Base-by-base conservation (phyloP, 92 coral and sea anemone genomes). In the Galaxea fascicularis region DNA sequence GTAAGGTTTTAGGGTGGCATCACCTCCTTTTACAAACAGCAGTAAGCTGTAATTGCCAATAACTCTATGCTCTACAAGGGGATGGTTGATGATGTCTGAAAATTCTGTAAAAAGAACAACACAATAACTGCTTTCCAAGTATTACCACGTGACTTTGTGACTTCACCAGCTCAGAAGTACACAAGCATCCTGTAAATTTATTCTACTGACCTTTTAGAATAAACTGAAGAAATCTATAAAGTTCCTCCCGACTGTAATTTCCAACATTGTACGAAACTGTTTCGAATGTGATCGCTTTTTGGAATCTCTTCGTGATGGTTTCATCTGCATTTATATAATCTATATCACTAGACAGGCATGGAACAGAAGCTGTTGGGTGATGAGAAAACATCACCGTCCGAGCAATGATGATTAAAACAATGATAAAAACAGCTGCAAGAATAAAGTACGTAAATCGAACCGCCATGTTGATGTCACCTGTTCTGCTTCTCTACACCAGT, bases 31-130 rank as follows among this genome's bases (percentile, higher is more conserved):
- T 63, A 95, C 71, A 13, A 89, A 85, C 51, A 94, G 72, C 49
- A 95, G 65, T 20, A 95, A 67, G 71, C 98, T 95, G 88, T 94
- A 92, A 41, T 88, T 77, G 59, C 76, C 91, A 65, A 95, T 90
- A 10, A 94, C 89, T 83, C 83, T 93, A 68, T 87, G 73, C 26
- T 87, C 75, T 15, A 95, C 98, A 64, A 95, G 82, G 11, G 94
- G 92, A 63, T 95, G 95, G 77, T 60, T 70, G 69, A 94, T 90
- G 18, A 91, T 77, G 10, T 17, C 78, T 12, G 98, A 70, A 86
- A 87, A 95, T 81, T 93, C 98, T 95, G 54, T 30, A 6, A 22
- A 65, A 11, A 65, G 26, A 60, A 60, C 62, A 35, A 35, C 41
- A 35, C 41, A 2, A 35, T 6, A 35, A 6, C 41, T 35, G 41